Evolutionary conservation across 2,113 vertebrate genomes (phyloP).

Genomic region (Pelobates fuscus): DNA sequence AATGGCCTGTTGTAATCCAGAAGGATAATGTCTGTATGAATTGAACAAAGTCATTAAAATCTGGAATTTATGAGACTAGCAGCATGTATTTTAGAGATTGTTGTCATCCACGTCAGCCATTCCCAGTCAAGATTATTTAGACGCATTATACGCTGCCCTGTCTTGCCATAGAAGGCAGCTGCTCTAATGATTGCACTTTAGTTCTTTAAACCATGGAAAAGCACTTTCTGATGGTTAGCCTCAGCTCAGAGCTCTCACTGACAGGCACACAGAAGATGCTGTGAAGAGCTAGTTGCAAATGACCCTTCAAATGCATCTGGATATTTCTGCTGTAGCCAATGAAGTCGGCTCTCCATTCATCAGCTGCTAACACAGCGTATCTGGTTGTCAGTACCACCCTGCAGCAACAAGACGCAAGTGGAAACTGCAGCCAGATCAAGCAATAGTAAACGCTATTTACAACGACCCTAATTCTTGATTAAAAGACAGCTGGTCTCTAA

Average conservation of each 20-base stretch:
- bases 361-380: constrained; percentile 4
- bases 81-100: neutral
- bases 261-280: neutral
- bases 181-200: constrained; percentile 1
- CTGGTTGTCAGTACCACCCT: constrained; percentile 14
- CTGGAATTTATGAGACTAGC: too few relatives aligned
- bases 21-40: too few relatives aligned
- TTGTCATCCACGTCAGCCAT: neutral
- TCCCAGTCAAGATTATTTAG: neutral
- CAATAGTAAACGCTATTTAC: neutral
- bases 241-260: neutral
- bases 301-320: constrained; percentile 14
- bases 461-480: neutral
- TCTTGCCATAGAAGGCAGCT: neutral
- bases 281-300: neutral
- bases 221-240: neutral
- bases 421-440: neutral
- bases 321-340: neutral
- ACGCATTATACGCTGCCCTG: neutral
- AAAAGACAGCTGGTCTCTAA: neutral
- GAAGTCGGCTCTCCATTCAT: constrained; percentile 9
- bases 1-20: too few relatives aligned
- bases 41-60: too few relatives aligned
- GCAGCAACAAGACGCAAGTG: neutral
- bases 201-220: constrained; percentile 15